Conservation (phyloP, 37 sponge, comb jelly and placozoan species). For the Eunapius fragilis region DNA sequence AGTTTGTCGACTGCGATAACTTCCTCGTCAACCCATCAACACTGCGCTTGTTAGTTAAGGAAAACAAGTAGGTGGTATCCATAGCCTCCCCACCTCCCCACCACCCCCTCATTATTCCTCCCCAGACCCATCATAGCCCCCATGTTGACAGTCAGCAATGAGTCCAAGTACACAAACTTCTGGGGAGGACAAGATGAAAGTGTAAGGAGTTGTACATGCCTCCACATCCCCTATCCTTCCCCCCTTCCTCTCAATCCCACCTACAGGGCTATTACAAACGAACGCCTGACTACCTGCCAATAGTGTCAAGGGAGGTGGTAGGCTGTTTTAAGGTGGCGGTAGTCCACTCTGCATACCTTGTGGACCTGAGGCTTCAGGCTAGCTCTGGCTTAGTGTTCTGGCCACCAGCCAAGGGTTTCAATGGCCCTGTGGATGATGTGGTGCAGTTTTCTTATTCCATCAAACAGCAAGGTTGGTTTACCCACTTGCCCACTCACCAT, state of each 20-base stretch:
- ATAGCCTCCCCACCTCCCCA: background rate
- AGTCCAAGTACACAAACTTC: constrained; percentile 71
- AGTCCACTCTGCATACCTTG: constrained; percentile 77
- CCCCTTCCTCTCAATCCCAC: background rate
- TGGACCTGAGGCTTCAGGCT: constrained; percentile 62
- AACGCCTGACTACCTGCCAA: constrained; percentile 78
- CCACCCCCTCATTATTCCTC: background rate
- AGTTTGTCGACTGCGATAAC: constrained; percentile 85
- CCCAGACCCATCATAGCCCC: constrained; percentile 83
- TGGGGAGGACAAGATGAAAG: constrained; percentile 75
- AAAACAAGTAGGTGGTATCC: constrained; percentile 60
- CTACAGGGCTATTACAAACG: constrained; percentile 92
- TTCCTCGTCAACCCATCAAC: constrained; percentile 77
- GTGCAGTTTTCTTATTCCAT: constrained; percentile 82
- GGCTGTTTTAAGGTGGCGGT: constrained; percentile 85
- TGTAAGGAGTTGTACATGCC: constrained; percentile 57
- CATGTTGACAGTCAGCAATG: constrained; percentile 32
- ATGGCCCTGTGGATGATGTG: constrained; percentile 79
- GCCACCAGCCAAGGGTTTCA: constrained; percentile 65
- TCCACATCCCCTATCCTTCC: background rate
- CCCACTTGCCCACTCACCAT: background rate
- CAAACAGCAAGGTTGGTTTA: constrained; percentile 48
- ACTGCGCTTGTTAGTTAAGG: constrained; percentile 57
- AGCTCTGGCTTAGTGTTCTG: constrained; percentile 63
- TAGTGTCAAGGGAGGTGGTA: constrained; percentile 16